These are phyloP conservation scores for Cotesia typhae DNA, from an alignment of 1,140 invertebrate species.

Conservation along the genomic window DNA sequence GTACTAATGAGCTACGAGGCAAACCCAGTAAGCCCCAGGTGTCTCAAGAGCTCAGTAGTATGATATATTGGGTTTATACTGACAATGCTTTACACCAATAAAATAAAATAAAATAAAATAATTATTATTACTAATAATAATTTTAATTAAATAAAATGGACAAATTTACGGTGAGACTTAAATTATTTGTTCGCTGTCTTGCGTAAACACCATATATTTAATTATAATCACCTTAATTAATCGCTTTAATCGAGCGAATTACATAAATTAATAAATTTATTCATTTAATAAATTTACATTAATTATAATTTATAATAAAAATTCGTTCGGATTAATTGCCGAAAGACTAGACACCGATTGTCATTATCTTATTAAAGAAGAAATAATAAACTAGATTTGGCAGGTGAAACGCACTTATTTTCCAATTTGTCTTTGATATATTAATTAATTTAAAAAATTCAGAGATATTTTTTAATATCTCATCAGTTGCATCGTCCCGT, in stretches of 20 bases:
- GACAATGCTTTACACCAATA: slow-evolving; percentile 29
- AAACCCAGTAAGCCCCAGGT: background rate
- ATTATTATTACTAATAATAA: slow-evolving; percentile 2
- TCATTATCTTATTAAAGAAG: slow-evolving; percentile 48
- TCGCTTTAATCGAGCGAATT: too few relatives aligned
- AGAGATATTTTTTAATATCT: too few relatives aligned
- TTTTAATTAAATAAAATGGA: slow-evolving; percentile 12
- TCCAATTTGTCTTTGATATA: background rate
- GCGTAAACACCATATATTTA: too few relatives aligned
- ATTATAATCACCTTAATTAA: too few relatives aligned
- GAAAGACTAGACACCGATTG: slow-evolving; percentile 61
- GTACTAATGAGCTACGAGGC: background rate
- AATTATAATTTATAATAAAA: too few relatives aligned
- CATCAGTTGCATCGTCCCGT: slow-evolving; percentile 26
- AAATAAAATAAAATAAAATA: slow-evolving; percentile 10
- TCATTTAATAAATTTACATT: too few relatives aligned
- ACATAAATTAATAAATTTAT: too few relatives aligned
- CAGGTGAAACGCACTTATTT: slow-evolving; percentile 17
- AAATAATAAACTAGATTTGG: slow-evolving; percentile 34
- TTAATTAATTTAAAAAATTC: background rate
- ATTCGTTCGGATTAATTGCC: slow-evolving; percentile 26
- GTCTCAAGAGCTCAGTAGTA: background rate
- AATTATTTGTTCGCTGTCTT: too few relatives aligned
- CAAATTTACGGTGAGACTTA: background rate
- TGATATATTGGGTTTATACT: background rate